Percentiles rank a stretch among this genome's conserved stretches.
Conservation (phyloP, 1,140 invertebrate genomes). For the Wasmannia auropunctata region DNA sequence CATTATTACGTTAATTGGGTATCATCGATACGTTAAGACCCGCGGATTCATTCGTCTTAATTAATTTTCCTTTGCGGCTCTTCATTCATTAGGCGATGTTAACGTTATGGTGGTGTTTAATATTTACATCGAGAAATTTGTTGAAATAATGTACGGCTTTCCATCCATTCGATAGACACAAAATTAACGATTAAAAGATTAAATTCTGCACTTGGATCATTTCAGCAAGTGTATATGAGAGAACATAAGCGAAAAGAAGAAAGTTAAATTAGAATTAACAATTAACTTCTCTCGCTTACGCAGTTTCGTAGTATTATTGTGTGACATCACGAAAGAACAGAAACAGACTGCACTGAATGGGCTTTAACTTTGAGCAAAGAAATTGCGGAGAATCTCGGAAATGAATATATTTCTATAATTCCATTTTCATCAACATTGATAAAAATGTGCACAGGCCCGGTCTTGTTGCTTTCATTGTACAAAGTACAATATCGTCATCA, state of each 20-base stretch:
- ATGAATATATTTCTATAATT: conserved; percentile 3
- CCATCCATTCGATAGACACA: conserved; percentile 76
- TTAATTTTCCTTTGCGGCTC: conserved; percentile 49
- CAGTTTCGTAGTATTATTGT: background rate
- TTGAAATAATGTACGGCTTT: conserved; percentile 78
- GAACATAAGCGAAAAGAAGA: background rate
- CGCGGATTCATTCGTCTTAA: conserved; percentile 66
- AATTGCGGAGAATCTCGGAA: conserved; percentile 24
- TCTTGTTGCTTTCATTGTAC: conserved; percentile 7
- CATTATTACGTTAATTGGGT: conserved; percentile 85
- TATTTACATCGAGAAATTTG: conserved; percentile 85
- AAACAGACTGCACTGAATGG: background rate
- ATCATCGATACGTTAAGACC: conserved; percentile 75
- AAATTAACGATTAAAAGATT: conserved; percentile 67
- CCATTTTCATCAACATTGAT: background rate
- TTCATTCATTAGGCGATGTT: conserved; percentile 70
- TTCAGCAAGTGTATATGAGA: background rate
- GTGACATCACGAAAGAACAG: conserved; percentile 3
- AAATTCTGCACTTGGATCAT: conserved; percentile 62
- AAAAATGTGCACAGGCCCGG: conserved; percentile 35
- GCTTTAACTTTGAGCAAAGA: conserved; percentile 29
- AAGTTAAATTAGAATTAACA: conserved; percentile 26
- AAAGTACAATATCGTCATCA: background rate
- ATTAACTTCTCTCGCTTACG: background rate
- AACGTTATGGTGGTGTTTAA: conserved; percentile 80